A percentile compares a stretch with the other conserved stretches of the same genome.
These are phyloP conservation scores for Erythrocercus mccallii DNA, from an alignment of 2,113 vertebrate genomes.

Conservation along the genomic window DNA sequence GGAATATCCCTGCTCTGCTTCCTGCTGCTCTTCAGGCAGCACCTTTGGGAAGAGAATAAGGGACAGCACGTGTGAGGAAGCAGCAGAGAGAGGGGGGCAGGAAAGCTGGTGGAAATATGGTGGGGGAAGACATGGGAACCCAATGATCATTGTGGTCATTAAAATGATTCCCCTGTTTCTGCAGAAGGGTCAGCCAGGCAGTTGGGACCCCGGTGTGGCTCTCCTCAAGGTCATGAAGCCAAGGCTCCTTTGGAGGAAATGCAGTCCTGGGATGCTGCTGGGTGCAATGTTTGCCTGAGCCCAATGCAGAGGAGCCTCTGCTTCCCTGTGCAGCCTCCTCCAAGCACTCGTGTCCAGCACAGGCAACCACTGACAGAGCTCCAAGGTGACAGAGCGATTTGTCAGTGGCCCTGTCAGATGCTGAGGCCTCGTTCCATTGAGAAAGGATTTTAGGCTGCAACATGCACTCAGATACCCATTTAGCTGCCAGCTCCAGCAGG, in stretches of 20 bases:
- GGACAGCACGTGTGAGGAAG: not conserved
- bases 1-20: not conserved
- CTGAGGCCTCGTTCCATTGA: not conserved
- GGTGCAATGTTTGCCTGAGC: not conserved
- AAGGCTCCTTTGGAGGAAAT: not conserved
- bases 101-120: not conserved
- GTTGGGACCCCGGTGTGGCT: rapidly evolving
- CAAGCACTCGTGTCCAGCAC: not conserved
- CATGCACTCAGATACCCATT: not conserved
- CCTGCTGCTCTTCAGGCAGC: not conserved
- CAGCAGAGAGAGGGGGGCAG: not conserved
- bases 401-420: not conserved
- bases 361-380: not conserved
- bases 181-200: not conserved
- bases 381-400: conserved; percentile 1
- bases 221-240: not conserved
- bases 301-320: not conserved
- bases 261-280: not conserved
- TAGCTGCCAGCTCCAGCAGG: not conserved
- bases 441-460: not conserved
- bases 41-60: not conserved
- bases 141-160: not conserved
- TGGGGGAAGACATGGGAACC: not conserved
- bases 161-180: not conserved
- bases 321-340: not conserved